phyloP scores from a whole-genome alignment of 2,888 invertebrate species.

The Lepidochrysops patricia region DNA sequence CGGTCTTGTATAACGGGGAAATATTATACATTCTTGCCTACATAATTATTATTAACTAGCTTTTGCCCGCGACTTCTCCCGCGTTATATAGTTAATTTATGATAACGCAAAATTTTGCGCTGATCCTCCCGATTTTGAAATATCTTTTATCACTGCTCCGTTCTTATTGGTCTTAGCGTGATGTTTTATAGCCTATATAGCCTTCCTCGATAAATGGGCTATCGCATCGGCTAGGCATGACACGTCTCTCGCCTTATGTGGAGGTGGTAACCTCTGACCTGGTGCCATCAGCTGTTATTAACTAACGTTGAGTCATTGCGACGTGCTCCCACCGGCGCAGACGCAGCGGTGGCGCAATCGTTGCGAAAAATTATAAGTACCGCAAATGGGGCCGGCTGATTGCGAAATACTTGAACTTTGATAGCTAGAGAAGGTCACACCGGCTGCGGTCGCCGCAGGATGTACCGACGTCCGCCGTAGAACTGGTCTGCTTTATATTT shows the following conservation, averaged over 20 bases:
- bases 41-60: background rate
- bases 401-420: conserved; percentile 9
- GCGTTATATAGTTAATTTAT: no score
- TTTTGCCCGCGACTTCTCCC: no score
- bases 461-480: background rate
- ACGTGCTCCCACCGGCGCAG: background rate
- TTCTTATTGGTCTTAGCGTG: no score
- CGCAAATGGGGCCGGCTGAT: background rate
- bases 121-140: no score
- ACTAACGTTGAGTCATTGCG: background rate
- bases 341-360: background rate
- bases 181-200: no score
- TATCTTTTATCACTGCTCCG: no score
- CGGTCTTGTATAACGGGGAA: background rate
- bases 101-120: no score
- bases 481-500: no score
- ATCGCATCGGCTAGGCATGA: no score
- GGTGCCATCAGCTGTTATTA: background rate
- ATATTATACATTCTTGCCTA: background rate
- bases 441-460: background rate
- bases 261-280: background rate
- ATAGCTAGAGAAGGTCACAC: background rate
- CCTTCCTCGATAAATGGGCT: no score
- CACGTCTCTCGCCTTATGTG: background rate
- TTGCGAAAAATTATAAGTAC: conserved; percentile 5